These are phyloP conservation scores for Battus philenor DNA, from an alignment of 1,140 invertebrate genomes.

Conservation along the genomic window DNA sequence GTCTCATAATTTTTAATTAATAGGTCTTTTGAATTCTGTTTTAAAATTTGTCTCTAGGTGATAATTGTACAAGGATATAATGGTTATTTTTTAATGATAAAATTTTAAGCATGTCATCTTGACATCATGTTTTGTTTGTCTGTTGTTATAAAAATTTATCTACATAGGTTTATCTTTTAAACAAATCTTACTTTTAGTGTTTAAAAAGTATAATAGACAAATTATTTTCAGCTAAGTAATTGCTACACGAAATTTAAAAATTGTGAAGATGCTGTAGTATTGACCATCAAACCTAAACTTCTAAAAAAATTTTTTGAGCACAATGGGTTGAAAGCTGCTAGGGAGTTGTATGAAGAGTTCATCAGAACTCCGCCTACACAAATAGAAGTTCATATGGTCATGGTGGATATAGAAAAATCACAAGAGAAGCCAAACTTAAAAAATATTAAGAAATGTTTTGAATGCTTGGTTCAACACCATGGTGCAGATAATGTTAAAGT, in stretches of 20 bases:
- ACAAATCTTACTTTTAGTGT: no score
- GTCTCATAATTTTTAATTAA: no score
- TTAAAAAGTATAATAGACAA: no score
- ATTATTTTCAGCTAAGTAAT: conserved; percentile 53
- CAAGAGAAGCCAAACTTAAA: conserved; percentile 49
- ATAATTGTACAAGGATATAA: no score
- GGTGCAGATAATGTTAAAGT: conserved; percentile 47
- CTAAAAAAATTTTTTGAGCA: conserved; percentile 58
- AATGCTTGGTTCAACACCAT: conserved; percentile 52
- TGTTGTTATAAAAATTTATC: no score
- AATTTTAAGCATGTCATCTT: background rate
- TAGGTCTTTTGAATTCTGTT: no score
- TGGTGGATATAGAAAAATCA: conserved; percentile 56
- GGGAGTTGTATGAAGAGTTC: conserved; percentile 59
- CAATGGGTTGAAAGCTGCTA: conserved; percentile 53
- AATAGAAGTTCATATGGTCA: conserved; percentile 47
- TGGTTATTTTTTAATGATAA: no score
- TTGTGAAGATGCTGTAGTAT: conserved; percentile 49
- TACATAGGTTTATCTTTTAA: no score
- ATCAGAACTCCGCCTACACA: conserved; percentile 60
- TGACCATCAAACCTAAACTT: conserved; percentile 60
- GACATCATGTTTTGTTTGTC: background rate
- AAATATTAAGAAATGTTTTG: conserved; percentile 57
- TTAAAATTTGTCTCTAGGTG: no score
- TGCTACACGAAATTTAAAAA: conserved; percentile 52